These are phyloP conservation scores for Drosophila atripex DNA, from an alignment of 2,888 invertebrate genomes.

Conservation along the genomic window DNA sequence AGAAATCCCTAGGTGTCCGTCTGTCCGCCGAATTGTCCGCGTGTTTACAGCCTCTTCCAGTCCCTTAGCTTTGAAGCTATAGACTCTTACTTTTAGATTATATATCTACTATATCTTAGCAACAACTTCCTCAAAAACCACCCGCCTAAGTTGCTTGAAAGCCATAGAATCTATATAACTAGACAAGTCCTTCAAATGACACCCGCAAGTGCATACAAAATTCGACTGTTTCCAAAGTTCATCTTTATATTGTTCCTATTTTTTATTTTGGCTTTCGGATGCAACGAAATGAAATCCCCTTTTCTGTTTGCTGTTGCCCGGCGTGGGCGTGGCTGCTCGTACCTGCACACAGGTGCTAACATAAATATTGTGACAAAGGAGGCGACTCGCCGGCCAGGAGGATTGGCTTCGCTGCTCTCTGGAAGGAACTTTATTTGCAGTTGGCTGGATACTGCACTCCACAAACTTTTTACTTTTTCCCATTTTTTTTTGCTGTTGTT, in stretches of 20 bases:
- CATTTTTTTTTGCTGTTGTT: background rate
- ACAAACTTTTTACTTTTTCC: slow-evolving; percentile 1
- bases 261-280: slow-evolving; percentile 22
- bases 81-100: background rate
- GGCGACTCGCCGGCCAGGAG: slow-evolving; percentile 27
- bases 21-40: too few relatives aligned
- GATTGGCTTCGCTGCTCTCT: slow-evolving; percentile 1
- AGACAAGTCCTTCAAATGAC: background rate
- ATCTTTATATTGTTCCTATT: background rate
- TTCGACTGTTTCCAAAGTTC: background rate
- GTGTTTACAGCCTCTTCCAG: background rate
- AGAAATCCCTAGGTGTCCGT: too few relatives aligned
- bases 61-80: background rate
- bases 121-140: background rate
- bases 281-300: slow-evolving; percentile 35
- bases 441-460: slow-evolving; percentile 50
- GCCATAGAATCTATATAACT: too few relatives aligned
- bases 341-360: slow-evolving; percentile 64
- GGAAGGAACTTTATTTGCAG: slow-evolving; percentile 61
- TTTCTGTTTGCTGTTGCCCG: slow-evolving; percentile 1
- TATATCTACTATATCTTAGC: background rate
- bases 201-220: background rate
- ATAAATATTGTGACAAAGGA: slow-evolving; percentile 71
- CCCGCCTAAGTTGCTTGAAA: too few relatives aligned
- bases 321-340: background rate